Evolutionary conservation across 2,113 vertebrate genomes (phyloP), one percentile per base, ranked within the genome.

Genomic region (Gracilinanus agilis): DNA sequence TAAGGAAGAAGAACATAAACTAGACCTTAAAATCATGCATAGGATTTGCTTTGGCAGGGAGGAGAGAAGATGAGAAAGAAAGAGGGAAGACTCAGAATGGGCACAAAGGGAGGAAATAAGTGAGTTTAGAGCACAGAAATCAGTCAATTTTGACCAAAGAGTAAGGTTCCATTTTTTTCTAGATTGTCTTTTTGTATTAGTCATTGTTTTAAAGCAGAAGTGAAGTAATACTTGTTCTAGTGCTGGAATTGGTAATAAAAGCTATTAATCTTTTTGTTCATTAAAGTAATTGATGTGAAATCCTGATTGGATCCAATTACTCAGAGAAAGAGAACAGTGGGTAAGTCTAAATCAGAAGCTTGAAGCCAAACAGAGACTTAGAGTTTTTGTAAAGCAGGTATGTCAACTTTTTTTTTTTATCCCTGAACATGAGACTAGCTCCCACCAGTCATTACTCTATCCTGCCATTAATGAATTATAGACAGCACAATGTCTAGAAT

Each of bases 341-440:
- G 91, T 21, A 53, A 55, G 0, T 55, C 13, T 24, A 94, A n/a
- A 92, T 83, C 21, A 53, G 21, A 91, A 88, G 88, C 49, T n/a
- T 40, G 23, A n/a, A 24, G 94, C 54, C 7, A 61, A 94, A 95
- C 23, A 83, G 23, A 95, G 53, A 58, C 23, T 89, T 29, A 24
- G 4, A 75, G 16, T 75, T 88, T 96, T 93, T 90, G 23, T 67
- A 89, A 67, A 94, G 29, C 55, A 94, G 94, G 6, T 53, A 93
- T n/a, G 16, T 27, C 67, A 75, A n/a, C 16, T 7, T n/a, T n/a
- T n/a, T 40, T 49, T 49, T 49, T 49, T 49, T 23, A 16, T 83
- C 40, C 34, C n/a, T 23, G 16, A 83, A 83, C 34, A 40, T 40
- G 16, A 13, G 16, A 6, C 67, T 0, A 40, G 67, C 34, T 40